Evolutionary conservation across 2,888 invertebrate genomes (phyloP).

Genomic region (Tachina fera): DNA sequence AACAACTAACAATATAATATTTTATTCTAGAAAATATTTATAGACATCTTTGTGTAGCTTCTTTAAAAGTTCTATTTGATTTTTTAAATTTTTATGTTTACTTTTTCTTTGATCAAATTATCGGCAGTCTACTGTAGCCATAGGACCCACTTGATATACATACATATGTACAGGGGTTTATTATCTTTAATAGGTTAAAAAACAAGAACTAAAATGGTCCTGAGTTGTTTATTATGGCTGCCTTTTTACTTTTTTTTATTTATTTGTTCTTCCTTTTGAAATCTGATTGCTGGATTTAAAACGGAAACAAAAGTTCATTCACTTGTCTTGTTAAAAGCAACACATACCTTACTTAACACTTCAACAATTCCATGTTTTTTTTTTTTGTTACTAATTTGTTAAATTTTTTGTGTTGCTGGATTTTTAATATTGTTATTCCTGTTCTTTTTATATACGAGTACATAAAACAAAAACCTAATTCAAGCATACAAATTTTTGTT

Average conservation of each 20-base stretch:
- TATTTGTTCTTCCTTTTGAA: not conserved
- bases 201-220: slow-evolving; percentile 26
- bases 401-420: not conserved
- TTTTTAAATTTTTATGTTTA: no score
- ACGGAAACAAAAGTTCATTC: slow-evolving; percentile 57
- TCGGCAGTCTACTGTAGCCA: no score
- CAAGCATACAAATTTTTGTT: not conserved
- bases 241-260: not conserved
- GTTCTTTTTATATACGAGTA: not conserved
- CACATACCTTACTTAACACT: not conserved
- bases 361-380: not conserved
- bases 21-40: no score
- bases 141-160: not conserved
- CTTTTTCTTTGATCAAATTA: no score
- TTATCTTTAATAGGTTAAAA: slow-evolving; percentile 24
- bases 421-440: not conserved
- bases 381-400: not conserved
- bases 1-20: no score
- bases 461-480: slow-evolving; percentile 9
- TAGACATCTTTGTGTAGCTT: no score
- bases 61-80: no score
- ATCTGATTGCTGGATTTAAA: slow-evolving; percentile 8
- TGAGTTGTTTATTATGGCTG: not conserved
- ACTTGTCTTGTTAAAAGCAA: slow-evolving; percentile 16
- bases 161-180: no score